These are phyloP conservation scores for Drosophila kambysellisi DNA, from an alignment of 2,888 invertebrate genomes.

Conservation along the genomic window DNA sequence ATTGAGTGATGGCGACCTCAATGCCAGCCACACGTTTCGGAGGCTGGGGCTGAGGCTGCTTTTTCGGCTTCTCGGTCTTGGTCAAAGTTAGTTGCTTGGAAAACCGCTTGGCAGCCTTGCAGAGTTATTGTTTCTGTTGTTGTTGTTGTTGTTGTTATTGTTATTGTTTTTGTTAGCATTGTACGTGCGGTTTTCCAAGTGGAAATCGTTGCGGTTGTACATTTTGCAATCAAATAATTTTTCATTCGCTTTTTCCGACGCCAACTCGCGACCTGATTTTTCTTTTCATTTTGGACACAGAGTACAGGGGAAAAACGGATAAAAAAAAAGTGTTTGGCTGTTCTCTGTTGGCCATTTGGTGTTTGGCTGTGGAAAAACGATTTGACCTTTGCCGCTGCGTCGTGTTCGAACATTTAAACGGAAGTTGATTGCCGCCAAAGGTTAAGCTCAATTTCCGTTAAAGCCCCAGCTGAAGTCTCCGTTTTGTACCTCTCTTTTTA, in stretches of 20 bases:
- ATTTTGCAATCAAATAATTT: constrained; percentile 80
- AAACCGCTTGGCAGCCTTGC: constrained; percentile 52
- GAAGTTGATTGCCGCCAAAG: constrained; percentile 80
- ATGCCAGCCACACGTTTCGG: constrained; percentile 72
- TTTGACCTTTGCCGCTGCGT: constrained; percentile 74
- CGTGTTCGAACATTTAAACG: constrained; percentile 82
- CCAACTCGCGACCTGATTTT: constrained; percentile 80
- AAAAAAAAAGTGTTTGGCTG: constrained; percentile 57
- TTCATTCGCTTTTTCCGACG: constrained; percentile 70
- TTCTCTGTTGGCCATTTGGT: constrained; percentile 42
- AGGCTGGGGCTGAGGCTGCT: constrained; percentile 49
- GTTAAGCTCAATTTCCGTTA: constrained; percentile 80
- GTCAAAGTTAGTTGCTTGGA: constrained; percentile 66
- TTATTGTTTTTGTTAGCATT: constrained; percentile 39
- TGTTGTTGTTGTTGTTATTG: constrained; percentile 30
- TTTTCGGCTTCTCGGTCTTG: constrained; percentile 76
- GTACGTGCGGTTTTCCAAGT: constrained; percentile 66
- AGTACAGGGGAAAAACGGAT: constrained; percentile 13
- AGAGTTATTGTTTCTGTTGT: constrained; percentile 18
- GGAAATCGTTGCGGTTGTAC: constrained; percentile 78
- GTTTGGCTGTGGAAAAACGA: constrained; percentile 68
- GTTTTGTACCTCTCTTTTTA: constrained; percentile 12
- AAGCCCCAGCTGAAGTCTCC: constrained; percentile 45
- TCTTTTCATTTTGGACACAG: constrained; percentile 69
- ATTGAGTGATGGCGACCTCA: constrained; percentile 75